Conservation (phyloP, 2,113 vertebrate genomes). For the Ammodytes marinus region DNA sequence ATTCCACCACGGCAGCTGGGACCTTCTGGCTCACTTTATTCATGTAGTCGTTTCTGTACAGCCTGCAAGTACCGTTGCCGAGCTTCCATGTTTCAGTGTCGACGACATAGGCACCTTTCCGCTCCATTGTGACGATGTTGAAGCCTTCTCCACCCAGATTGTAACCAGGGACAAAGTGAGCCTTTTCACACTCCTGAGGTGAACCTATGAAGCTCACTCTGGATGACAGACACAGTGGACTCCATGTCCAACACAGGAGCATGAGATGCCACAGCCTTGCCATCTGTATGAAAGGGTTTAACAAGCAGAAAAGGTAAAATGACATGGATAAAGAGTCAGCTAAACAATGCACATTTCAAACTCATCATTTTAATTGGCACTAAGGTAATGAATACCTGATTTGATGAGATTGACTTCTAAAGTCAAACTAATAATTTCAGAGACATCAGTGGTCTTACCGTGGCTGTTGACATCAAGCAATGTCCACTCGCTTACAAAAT, state of each 20-base stretch:
- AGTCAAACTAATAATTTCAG: background rate
- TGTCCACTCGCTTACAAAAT: background rate
- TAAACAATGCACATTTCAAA: background rate
- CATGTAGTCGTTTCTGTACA: constrained; percentile 32
- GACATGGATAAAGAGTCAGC: background rate
- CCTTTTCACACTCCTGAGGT: constrained; percentile 31
- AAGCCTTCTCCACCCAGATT: constrained; percentile 64
- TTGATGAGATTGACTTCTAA: background rate
- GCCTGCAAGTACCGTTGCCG: constrained; percentile 32
- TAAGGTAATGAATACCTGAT: background rate
- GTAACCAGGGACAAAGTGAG: constrained; percentile 58
- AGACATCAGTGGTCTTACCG: background rate
- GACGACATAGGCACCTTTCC: constrained; percentile 63
- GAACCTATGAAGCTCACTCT: constrained; percentile 3
- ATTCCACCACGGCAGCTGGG: constrained; percentile 49
- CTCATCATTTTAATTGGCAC: background rate
- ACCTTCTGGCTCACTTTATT: constrained; percentile 17
- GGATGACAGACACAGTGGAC: constrained; percentile 1
- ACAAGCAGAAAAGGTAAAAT: background rate
- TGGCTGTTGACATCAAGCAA: constrained; percentile 1
- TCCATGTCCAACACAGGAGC: constrained; percentile 37
- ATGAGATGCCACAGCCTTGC: background rate
- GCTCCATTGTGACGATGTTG: constrained; percentile 61
- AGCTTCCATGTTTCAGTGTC: constrained; percentile 56
- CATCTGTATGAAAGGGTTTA: constrained; percentile 24